Conservation (phyloP, 2,888 invertebrate species). For the Oscheius sp. region DNA sequence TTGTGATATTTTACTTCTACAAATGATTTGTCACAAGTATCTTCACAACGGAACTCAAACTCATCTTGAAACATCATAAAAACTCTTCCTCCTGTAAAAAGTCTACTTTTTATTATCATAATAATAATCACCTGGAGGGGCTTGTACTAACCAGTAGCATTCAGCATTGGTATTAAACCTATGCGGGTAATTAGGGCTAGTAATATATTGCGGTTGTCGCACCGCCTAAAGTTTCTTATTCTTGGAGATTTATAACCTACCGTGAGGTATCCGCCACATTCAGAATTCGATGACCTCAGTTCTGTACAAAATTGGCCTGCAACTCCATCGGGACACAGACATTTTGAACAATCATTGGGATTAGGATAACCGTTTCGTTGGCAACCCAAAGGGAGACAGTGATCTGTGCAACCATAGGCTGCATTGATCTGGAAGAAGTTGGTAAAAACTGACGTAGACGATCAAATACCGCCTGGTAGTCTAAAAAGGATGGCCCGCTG, state of each 20-base stretch:
- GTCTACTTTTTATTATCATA: not conserved
- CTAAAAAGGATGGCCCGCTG: conserved; percentile 70
- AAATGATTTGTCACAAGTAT: conserved; percentile 71
- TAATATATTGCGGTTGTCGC: conserved; percentile 50
- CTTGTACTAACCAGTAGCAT: conserved; percentile 70
- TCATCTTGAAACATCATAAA: conserved; percentile 64
- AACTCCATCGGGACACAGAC: conserved; percentile 69
- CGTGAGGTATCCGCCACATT: conserved; percentile 65
- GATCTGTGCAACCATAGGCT: conserved; percentile 64
- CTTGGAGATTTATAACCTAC: conserved; percentile 39
- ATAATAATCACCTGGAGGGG: conserved; percentile 41
- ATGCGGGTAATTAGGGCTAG: conserved; percentile 61
- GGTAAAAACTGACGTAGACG: not conserved
- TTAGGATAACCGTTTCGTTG: conserved; percentile 65
- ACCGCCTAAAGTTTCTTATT: conserved; percentile 44
- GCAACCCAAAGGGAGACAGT: conserved; percentile 52
- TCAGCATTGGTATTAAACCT: conserved; percentile 57
- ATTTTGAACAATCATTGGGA: conserved; percentile 69
- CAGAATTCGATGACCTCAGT: conserved; percentile 53
- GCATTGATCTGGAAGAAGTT: conserved; percentile 62
- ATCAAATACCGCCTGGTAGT: conserved; percentile 63
- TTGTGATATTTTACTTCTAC: conserved; percentile 70
- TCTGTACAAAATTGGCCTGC: conserved; percentile 64
- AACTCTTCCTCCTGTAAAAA: conserved; percentile 48
- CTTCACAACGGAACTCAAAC: conserved; percentile 70